Base-by-base conservation (phyloP, 2,888 invertebrate species). In the Amiota communis region DNA sequence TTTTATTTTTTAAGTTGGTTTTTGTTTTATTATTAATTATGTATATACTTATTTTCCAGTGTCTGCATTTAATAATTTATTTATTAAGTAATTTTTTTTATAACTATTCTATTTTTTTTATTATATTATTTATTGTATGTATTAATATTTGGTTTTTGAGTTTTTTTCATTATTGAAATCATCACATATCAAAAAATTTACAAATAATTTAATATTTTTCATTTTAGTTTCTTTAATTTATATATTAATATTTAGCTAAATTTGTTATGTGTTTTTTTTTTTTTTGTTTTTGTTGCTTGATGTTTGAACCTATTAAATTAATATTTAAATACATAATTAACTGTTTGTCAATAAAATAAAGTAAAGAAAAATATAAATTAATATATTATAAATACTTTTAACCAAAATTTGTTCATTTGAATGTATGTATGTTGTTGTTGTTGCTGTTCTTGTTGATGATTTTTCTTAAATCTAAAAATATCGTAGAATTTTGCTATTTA, bases 101-200 rank as follows among this genome's bases (percentile, higher is more conserved):
- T 83, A 75, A 75, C 85, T 81, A 79, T 65, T 68, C 74, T 77
- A n/a, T 72, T 23, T 23, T 23, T 23, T 76, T 75, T 73, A 74
- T 75, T 74, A 72, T 75, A 72, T 65, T 17, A 48, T 59, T 65
- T 17, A 48, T 59, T 72, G 57, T 17, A n/a, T 68, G 56, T 64
- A n/a, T 23, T 63, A 51, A 74, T 75, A 72, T 69, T 74, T 76
- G 67, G 71, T 71, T 76, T 79, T 81, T 81, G 84, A 79, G 78
- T 76, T 82, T 80, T 79, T 81, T 79, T 85, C 51, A 15, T 78
- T 85, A 82, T 78, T 79, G 83, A 85, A 87, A 87, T 87, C 86
- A 87, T 87, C 87, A 87, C 87, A 85, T 85, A 85, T 85, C 84
- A 85, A 85, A 85, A 87, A 85, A 81, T 86, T 82, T 85, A 83